Evolutionary conservation across 2,797 vertebrate genomes (phyloP).

Genomic region (Anableps anableps): DNA sequence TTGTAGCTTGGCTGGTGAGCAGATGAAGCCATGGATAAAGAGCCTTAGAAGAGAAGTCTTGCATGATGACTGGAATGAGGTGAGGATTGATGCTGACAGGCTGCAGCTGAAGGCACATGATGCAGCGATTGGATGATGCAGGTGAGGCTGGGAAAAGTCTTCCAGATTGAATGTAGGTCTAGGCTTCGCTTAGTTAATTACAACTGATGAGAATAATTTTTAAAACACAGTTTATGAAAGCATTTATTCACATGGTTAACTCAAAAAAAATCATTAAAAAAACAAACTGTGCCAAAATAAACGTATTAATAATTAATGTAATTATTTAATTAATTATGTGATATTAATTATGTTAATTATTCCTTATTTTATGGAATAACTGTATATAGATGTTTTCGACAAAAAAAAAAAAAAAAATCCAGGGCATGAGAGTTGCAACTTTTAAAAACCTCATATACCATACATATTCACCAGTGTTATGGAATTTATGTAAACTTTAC

Average conservation of each 20-base stretch:
- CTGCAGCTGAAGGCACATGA: no score
- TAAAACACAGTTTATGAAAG: background rate
- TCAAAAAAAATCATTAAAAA: background rate
- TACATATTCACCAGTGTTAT: background rate
- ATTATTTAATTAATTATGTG: background rate
- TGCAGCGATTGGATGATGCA: no score
- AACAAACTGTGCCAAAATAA: background rate
- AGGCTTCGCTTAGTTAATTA: background rate
- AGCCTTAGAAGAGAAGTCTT: no score
- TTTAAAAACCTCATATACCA: background rate
- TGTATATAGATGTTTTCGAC: background rate
- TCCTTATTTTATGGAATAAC: background rate
- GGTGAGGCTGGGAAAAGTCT: no score
- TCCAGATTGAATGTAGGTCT: no score
- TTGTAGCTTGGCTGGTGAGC: no score
- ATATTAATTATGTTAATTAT: background rate
- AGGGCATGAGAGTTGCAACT: background rate
- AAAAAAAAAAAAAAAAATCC: background rate
- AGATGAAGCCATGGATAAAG: no score
- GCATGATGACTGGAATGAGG: no score
- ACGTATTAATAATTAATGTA: background rate
- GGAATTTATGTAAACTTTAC: background rate
- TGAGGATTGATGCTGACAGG: no score
- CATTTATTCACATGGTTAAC: background rate
- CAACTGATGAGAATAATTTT: background rate